Evolutionary conservation across 2,797 vertebrate genomes (phyloP).

Genomic region (Pterois miles): DNA sequence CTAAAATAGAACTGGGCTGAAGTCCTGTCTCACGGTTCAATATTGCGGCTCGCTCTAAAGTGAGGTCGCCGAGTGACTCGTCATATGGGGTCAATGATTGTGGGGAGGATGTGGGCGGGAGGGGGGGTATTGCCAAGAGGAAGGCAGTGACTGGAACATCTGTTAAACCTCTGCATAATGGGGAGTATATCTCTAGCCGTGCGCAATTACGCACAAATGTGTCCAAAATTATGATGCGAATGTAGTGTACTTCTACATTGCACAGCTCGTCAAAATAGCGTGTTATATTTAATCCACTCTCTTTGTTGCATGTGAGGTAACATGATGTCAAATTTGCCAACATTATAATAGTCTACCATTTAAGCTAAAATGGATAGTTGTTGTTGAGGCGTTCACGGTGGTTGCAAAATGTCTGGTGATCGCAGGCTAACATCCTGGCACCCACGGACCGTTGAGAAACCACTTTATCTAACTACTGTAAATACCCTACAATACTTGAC

Average conservation of each 20-base stretch:
- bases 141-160: conserved; percentile 69
- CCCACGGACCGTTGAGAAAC: background rate
- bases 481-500: background rate
- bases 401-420: conserved; percentile 27
- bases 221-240: conserved; percentile 10
- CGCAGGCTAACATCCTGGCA: conserved; percentile 14
- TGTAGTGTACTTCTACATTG: background rate
- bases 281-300: background rate
- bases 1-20: conserved; percentile 65
- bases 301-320: background rate
- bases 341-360: background rate
- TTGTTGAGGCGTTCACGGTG: background rate
- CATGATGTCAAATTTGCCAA: background rate
- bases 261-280: background rate
- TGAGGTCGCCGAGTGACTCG: conserved; percentile 63
- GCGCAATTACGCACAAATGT: conserved; percentile 47
- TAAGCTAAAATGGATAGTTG: background rate
- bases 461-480: background rate
- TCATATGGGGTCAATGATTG: conserved; percentile 60
- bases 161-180: conserved; percentile 66
- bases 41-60: conserved; percentile 60
- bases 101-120: conserved; percentile 8
- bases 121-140: conserved; percentile 31
- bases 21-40: conserved; percentile 74
- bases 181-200: conserved; percentile 27